Conservation (phyloP, 2,888 invertebrate species). For the Caenorhabditis becei region DNA sequence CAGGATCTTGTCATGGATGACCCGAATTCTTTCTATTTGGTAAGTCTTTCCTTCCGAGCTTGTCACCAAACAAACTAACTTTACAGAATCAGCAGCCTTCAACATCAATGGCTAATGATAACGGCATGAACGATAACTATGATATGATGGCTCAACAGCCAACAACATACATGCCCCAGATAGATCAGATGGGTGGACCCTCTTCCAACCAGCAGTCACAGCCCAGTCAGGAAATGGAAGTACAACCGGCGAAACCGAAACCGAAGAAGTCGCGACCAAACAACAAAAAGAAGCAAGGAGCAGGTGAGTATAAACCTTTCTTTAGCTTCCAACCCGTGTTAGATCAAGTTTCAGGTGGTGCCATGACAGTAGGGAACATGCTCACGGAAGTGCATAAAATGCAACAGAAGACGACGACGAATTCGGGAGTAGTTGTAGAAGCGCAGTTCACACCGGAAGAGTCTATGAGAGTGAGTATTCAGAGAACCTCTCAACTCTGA, state of each 20-base stretch:
- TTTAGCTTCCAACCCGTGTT: no score
- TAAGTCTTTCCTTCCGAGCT: slow-evolving; percentile 14
- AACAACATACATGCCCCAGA: slow-evolving; percentile 41
- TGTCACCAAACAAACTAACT: not conserved
- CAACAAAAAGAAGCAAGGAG: slow-evolving; percentile 37
- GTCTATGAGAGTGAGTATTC: not conserved
- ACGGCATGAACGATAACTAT: slow-evolving; percentile 17
- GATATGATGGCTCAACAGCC: slow-evolving; percentile 29
- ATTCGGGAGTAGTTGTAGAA: not conserved
- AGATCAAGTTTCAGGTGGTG: not conserved
- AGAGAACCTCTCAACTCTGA: not conserved
- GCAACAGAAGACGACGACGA: not conserved
- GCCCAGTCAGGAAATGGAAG: slow-evolving; percentile 15
- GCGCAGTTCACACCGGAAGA: not conserved
- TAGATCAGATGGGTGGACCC: slow-evolving; percentile 39
- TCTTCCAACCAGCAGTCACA: slow-evolving; percentile 26
- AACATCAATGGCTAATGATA: slow-evolving; percentile 33
- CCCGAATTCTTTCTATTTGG: slow-evolving; percentile 41
- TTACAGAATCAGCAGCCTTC: slow-evolving; percentile 59
- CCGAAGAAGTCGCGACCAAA: slow-evolving; percentile 16
- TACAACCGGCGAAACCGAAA: slow-evolving; percentile 12
- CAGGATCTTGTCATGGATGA: slow-evolving; percentile 37
- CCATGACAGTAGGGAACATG: not conserved
- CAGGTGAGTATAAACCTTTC: slow-evolving; percentile 8
- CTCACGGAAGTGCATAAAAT: not conserved